A percentile compares a stretch with the other conserved stretches of the same genome.
Conservation (phyloP, 2,888 invertebrate species). For the Rhagophthalmus giganteus region DNA sequence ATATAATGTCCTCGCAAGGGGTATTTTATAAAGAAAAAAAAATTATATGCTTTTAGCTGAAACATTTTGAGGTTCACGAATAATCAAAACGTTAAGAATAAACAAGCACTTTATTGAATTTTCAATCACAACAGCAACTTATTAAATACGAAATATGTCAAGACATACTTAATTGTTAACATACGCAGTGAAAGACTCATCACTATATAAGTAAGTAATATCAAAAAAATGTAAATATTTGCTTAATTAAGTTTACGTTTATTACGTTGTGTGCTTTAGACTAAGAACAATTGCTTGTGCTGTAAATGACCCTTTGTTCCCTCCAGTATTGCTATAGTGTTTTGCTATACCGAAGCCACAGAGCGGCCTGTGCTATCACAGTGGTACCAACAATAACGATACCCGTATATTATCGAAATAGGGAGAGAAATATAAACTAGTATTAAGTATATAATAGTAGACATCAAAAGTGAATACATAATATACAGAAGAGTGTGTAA, state of each 20-base stretch:
- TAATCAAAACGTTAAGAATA: no score
- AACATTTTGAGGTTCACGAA: no score
- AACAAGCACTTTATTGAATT: constrained; percentile 28
- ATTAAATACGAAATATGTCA: constrained; percentile 15
- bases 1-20: not conserved
- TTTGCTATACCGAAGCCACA: constrained; percentile 28
- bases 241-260: constrained; percentile 19
- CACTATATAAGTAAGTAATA: constrained; percentile 26
- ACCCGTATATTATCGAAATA: constrained; percentile 29
- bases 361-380: constrained; percentile 30
- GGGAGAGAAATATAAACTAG: constrained; percentile 24
- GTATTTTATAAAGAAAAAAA: no score
- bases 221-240: constrained; percentile 25
- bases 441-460: constrained; percentile 18
- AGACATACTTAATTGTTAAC: constrained; percentile 22
- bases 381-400: constrained; percentile 27
- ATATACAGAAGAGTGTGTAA: constrained; percentile 28
- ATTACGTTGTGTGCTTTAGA: constrained; percentile 27
- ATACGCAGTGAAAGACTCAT: constrained; percentile 23
- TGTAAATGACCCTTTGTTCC: constrained; percentile 26
- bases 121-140: constrained; percentile 26
- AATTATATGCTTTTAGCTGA: no score
- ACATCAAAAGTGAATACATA: constrained; percentile 30
- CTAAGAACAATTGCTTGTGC: constrained; percentile 30
- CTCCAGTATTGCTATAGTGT: constrained; percentile 27